Percentiles rank a stretch among this genome's conserved stretches.
Evolutionary conservation across 2,797 vertebrate species (phyloP).

Genomic region (Pterois miles): DNA sequence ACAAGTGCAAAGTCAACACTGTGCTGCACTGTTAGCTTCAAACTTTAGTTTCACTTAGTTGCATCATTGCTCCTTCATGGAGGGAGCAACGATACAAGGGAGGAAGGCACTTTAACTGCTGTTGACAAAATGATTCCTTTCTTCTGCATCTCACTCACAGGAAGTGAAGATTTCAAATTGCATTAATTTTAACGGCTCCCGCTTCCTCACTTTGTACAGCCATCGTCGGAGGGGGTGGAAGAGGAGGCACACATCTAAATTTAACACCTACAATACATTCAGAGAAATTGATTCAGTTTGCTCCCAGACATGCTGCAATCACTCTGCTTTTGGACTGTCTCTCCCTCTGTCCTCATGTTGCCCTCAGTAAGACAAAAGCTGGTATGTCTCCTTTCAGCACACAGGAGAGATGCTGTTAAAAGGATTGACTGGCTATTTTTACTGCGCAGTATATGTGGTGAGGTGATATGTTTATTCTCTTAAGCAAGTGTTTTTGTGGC

Average conservation of each 20-base stretch:
- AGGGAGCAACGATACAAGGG: too few species aligned
- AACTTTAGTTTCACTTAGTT: too few species aligned
- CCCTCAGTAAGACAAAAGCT: constrained; percentile 4
- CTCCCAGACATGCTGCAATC: constrained; percentile 8
- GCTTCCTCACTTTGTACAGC: not conserved
- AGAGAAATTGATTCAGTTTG: constrained; percentile 22
- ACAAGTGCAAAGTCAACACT: too few species aligned
- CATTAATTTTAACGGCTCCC: not conserved
- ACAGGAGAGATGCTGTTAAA: not conserved
- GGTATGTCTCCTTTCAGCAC: not conserved
- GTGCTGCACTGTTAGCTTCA: too few species aligned
- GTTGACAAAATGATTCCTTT: not conserved
- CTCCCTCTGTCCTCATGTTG: constrained; percentile 15
- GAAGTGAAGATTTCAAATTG: not conserved
- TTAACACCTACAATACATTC: constrained; percentile 9
- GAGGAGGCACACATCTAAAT: not conserved
- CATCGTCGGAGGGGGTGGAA: not conserved
- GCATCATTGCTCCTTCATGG: too few species aligned
- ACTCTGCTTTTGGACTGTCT: constrained; percentile 1
- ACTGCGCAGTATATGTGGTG: not conserved
- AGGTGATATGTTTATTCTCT: constrained; percentile 16
- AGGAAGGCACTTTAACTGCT: too few species aligned
- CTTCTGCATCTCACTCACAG: not conserved
- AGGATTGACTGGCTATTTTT: not conserved
- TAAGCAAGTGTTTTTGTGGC: not conserved